Base-by-base conservation (phyloP, 2,113 vertebrate genomes). In the Sebastes fasciatus region DNA sequence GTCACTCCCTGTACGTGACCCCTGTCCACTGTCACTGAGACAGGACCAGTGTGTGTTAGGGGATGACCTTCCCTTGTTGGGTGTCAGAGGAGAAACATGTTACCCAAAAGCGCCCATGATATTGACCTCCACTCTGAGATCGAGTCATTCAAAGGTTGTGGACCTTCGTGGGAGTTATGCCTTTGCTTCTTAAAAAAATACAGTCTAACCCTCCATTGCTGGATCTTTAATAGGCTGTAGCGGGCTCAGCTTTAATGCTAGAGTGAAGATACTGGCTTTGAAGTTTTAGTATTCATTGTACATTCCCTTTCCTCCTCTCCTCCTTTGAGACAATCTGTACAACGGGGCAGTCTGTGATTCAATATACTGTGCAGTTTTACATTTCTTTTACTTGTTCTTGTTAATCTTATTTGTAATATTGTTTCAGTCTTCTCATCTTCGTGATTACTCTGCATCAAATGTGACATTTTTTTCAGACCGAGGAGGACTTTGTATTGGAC, bases 1-100 rank as follows among this genome's bases (percentile, higher is more conserved):
- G 16, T 63, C 70, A 49, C 45, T 72, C 34, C 19, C n/a, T 80
- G 57, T 65, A 57, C 73, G 66, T 73, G 65, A 84, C 65, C 63
- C 21, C 0, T 48, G 61, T 86, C 52, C 23, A 17, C 54, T 49
- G 78, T 69, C 77, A 64, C 19, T 21, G 68, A 61, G 49, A 64
- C 67, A 34, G 7, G 45, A 51, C n/a, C 23, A 4, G 16, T 8
- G 42, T 69, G 63, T 43, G 76, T 76, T 55, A 21, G 23, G 4
- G 72, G 46, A 1, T 57, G 79, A 76, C 74, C 78, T 84, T 58
- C 81, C 34, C 45, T 34, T 54, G 10, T 17, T 45, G 43, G 42
- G 65, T 71, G 63, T 79, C 46, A 58, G 16, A 77, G 67, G 51
- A 58, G 51, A 55, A 58, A 46, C 65, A 62, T 58, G 54, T 52